Percentiles rank a stretch among this genome's conserved stretches.
phyloP scores from a whole-genome alignment of 2,888 invertebrate species.

The Conomelus anceps region DNA sequence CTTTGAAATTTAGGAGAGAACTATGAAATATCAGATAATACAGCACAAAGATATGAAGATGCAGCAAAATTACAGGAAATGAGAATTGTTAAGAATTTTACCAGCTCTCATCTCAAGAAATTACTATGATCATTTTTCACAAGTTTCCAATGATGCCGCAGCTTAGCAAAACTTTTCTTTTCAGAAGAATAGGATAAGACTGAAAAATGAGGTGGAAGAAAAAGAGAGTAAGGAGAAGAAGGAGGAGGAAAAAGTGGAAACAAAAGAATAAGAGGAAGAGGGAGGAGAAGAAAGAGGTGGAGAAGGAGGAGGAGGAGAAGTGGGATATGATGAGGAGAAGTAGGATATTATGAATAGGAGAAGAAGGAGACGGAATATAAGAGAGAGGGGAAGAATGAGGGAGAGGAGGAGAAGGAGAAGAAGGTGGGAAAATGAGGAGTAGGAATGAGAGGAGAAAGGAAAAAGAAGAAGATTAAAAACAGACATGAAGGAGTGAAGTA shows the following conservation, averaged over 20 bases:
- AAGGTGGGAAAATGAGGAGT: background rate
- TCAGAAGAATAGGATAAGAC: background rate
- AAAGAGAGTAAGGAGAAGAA: background rate
- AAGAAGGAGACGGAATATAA: background rate
- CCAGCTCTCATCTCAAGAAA: background rate
- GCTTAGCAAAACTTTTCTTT: background rate
- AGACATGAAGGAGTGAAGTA: background rate
- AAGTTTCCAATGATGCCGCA: background rate
- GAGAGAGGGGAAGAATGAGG: background rate
- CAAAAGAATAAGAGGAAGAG: background rate
- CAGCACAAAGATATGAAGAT: no score
- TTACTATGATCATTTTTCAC: background rate
- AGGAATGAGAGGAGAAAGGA: background rate
- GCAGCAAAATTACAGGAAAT: background rate
- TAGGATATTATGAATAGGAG: background rate
- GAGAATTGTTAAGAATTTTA: background rate
- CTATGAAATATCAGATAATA: no score
- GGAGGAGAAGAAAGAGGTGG: background rate
- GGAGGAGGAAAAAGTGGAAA: background rate
- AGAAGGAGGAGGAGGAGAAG: background rate
- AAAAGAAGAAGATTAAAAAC: no score
- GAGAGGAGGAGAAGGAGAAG: background rate
- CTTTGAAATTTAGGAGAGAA: no score
- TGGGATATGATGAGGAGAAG: background rate
- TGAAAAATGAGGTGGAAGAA: background rate